Base-by-base conservation (phyloP, 2,888 invertebrate species). In the Timema cristinae region DNA sequence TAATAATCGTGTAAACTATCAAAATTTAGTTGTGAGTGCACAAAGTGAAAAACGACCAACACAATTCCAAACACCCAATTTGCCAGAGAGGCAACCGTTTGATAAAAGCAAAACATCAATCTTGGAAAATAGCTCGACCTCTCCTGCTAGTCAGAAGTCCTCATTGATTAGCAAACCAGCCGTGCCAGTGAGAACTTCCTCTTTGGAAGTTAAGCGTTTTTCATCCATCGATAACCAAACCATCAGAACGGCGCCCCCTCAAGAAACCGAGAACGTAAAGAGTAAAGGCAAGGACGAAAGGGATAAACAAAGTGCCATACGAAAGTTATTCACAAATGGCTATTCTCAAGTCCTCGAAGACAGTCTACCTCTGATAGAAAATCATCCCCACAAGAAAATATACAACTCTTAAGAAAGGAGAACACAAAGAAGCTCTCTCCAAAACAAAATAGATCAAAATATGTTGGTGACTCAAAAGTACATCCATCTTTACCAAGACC, bases 401-500 rank as follows among this genome's bases (percentile, higher is more conserved):
- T 56, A 10, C 68, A 51, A 52, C 51, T 68, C 51, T 9, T 70
- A 16, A 32, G 9, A 15, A 50, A 70, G 51, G 66, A 50, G 63
- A 52, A 70, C 50, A 5, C 54, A 61, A 32, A 32, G 50, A 48
- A 67, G 59, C 9, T 51, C 68, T 10, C 68, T 48, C 63, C 32
- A 63, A 63, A 63, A 63, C 63, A 63, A 47, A 8, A 11, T 8
- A 63, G 48, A 16, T 15, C 15, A 32, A 63, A 63, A 47, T 63
- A 67, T 67, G 47, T 68, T 10, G 71, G 51, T 7, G 15, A 49
- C 13, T 50, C 67, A n/a, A 52, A 56, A 13, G 73, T 72, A 8
- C 49, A 69, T 48, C 72, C 73, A 16, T 32, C 66, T 7, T n/a
- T 51, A n/a, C 15, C 56, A 7, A 50, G 59, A 16, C 72, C 74